These are phyloP conservation scores for Callorhinus ursinus DNA, from an alignment of 2,113 vertebrate genomes.

Conservation along the genomic window DNA sequence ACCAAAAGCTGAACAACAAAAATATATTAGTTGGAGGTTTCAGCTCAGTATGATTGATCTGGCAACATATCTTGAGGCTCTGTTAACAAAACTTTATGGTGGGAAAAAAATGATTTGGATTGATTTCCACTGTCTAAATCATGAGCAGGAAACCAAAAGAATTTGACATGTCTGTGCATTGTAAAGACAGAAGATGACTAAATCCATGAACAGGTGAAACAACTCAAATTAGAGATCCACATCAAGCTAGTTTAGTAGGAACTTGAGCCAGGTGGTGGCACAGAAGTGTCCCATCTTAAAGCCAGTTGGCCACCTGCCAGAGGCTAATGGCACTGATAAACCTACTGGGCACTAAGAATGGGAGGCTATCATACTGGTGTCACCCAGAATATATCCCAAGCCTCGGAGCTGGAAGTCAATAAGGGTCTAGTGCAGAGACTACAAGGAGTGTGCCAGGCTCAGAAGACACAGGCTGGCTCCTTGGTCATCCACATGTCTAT, in stretches of 20 bases:
- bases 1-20: constrained; percentile 37
- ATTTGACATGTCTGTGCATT: neutral
- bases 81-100: constrained; percentile 24
- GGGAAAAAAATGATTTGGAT: neutral
- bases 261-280: neutral
- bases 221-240: neutral
- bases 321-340: neutral
- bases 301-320: neutral
- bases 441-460: neutral
- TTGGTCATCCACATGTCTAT: neutral
- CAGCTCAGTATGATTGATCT: neutral
- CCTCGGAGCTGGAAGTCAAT: neutral
- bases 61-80: neutral
- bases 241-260: neutral
- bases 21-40: neutral
- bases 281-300: neutral
- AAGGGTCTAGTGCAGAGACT: neutral
- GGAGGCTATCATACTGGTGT: neutral
- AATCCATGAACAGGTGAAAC: neutral
- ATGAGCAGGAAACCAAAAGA: constrained; percentile 57
- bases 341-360: neutral
- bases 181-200: neutral
- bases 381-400: neutral
- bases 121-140: constrained; percentile 59
- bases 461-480: neutral